A percentile compares a stretch with the other conserved stretches of the same genome.
Evolutionary conservation across 2,888 invertebrate genomes (phyloP).

Genomic region (Chrysina gloriosa): DNA sequence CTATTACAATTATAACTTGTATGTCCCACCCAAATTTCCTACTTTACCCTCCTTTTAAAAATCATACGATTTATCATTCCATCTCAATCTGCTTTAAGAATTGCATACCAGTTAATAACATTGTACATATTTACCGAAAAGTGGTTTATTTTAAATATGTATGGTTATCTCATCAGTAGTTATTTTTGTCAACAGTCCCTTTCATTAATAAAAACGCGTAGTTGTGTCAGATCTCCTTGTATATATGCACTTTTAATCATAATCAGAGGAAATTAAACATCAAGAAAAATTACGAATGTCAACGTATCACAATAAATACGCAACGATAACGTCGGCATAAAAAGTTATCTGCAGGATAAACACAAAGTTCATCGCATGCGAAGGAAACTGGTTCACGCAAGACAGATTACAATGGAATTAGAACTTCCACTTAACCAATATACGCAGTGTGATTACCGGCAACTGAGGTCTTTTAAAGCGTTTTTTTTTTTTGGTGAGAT

Average conservation of each 20-base stretch:
- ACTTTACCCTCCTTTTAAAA: too few species aligned
- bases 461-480: neutral
- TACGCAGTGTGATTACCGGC: neutral
- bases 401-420: conserved; percentile 19
- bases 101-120: too few species aligned
- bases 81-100: too few species aligned
- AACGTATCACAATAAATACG: conserved; percentile 18
- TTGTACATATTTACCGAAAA: too few species aligned
- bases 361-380: conserved; percentile 34
- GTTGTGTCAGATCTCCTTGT: conserved; percentile 5
- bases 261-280: conserved; percentile 18
- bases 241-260: conserved; percentile 18
- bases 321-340: conserved; percentile 12
- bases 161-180: too few species aligned
- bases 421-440: conserved; percentile 2
- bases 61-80: too few species aligned
- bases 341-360: conserved; percentile 15
- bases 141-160: too few species aligned
- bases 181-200: too few species aligned
- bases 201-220: too few species aligned
- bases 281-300: conserved; percentile 30
- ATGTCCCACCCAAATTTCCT: too few species aligned
- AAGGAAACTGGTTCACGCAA: conserved; percentile 1
- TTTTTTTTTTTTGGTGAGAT: neutral
- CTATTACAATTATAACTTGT: too few species aligned